Evolutionary conservation across 2,888 invertebrate species (phyloP).

Genomic region (Epistrophe grossulariae): DNA sequence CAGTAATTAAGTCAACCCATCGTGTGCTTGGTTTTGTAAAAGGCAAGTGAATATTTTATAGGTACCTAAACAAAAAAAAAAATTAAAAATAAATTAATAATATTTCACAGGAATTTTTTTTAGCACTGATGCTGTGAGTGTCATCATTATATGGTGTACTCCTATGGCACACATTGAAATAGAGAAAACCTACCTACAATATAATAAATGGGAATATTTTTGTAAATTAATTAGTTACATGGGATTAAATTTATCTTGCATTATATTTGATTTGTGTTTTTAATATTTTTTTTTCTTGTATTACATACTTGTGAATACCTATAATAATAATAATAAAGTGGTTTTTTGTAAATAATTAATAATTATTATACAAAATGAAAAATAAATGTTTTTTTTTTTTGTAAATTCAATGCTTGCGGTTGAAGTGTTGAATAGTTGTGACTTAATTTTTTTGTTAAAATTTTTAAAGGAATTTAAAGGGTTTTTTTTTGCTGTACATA

Average conservation of each 20-base stretch:
- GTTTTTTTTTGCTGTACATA: no score
- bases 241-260: conserved; percentile 1
- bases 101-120: conserved; percentile 6
- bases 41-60: no score
- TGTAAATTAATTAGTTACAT: conserved; percentile 14
- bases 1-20: conserved; percentile 19
- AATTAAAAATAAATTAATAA: conserved; percentile 11
- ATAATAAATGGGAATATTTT: conserved; percentile 8
- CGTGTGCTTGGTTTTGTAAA: background rate
- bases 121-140: background rate
- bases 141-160: background rate
- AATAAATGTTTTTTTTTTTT: background rate
- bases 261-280: conserved; percentile 10
- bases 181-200: background rate
- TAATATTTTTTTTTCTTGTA: background rate
- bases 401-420: background rate
- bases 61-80: background rate
- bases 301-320: no score
- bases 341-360: background rate
- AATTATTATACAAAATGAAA: background rate
- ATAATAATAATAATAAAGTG: conserved; percentile 8
- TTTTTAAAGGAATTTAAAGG: no score
- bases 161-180: background rate
- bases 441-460: no score
- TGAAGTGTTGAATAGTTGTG: background rate